Conservation (phyloP, 2,797 vertebrate species). For the Spinus pinus region DNA sequence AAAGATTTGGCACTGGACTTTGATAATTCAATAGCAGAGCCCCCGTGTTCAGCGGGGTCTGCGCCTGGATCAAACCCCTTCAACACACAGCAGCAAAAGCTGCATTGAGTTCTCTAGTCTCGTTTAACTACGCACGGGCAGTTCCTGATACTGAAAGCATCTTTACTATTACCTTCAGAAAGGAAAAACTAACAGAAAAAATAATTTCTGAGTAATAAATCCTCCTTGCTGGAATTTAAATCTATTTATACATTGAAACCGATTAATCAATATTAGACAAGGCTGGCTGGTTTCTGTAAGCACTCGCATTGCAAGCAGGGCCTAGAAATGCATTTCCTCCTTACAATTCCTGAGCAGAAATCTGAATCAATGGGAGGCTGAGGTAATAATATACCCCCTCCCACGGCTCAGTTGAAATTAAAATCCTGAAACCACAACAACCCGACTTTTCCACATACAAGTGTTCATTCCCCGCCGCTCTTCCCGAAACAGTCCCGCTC, state of each 20-base stretch:
- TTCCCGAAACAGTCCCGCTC: accelerated
- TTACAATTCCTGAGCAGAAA: background rate
- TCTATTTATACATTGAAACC: background rate
- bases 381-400: background rate
- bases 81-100: background rate
- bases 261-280: background rate
- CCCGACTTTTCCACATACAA: accelerated
- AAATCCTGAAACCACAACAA: background rate
- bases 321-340: slow-evolving; percentile 27
- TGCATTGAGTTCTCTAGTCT: background rate
- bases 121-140: accelerated
- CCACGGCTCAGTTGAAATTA: background rate
- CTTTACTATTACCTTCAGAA: background rate
- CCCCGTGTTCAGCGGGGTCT: background rate
- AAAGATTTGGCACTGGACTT: background rate
- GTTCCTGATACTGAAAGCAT: background rate
- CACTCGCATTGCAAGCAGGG: background rate
- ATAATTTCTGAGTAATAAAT: background rate
- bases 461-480: accelerated
- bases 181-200: slow-evolving; percentile 21
- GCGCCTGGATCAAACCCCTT: background rate
- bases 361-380: background rate
- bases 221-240: background rate
- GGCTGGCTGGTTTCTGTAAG: background rate
- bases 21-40: slow-evolving; percentile 19